Evolutionary conservation across 1,140 invertebrate genomes (phyloP).

Genomic region (Listronotus bonariensis): DNA sequence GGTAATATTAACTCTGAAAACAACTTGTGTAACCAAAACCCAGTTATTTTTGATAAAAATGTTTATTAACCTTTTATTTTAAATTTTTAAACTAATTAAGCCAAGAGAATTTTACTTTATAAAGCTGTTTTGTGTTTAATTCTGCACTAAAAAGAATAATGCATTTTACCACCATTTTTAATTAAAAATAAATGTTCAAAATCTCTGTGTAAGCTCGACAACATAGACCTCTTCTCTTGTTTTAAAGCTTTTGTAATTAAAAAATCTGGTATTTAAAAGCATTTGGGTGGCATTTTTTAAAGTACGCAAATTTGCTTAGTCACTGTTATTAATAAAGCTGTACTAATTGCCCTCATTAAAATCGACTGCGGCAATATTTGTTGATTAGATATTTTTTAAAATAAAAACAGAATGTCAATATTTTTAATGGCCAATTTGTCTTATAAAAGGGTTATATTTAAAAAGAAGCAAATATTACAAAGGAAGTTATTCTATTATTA

Average conservation of each 20-base stretch:
- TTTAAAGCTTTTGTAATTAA: constrained; percentile 21
- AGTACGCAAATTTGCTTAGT: constrained; percentile 21
- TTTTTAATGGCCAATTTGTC: no score
- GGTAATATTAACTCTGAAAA: no score
- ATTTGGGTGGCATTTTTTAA: constrained; percentile 16
- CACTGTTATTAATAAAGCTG: constrained; percentile 16
- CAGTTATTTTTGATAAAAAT: no score
- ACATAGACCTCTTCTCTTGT: constrained; percentile 5
- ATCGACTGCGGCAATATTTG: constrained; percentile 4
- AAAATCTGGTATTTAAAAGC: constrained; percentile 14
- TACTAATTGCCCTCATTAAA: constrained; percentile 2
- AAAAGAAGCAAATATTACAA: no score
- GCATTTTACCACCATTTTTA: constrained; percentile 7
- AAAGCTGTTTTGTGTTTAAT: no score
- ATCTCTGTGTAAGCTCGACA: constrained; percentile 5
- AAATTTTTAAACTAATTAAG: no score
- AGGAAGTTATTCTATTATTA: no score
- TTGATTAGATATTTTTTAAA: constrained; percentile 1
- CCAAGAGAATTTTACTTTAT: no score
- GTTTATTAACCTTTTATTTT: no score
- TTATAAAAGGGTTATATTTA: no score
- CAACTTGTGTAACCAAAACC: no score
- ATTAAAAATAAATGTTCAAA: constrained; percentile 18
- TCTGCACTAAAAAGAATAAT: no score
- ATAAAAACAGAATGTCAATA: neutral